Evolutionary conservation across 2,888 invertebrate species (phyloP), one percentile per base, ranked within the genome.

Genomic region (Bedellia somnulentella): DNA sequence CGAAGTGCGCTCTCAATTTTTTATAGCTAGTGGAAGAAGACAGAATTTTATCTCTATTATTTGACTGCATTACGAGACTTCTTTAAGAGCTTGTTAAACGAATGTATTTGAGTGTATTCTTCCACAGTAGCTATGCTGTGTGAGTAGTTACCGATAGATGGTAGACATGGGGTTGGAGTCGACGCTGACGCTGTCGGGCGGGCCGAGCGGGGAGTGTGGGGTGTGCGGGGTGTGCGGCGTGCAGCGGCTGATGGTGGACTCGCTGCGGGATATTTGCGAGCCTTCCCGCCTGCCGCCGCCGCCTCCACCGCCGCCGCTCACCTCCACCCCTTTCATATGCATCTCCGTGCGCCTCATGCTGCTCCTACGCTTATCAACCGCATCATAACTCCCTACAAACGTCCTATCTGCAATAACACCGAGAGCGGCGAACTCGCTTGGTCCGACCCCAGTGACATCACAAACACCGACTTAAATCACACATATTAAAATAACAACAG

Each of bases 81-180:
- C n/a, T n/a, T n/a, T n/a, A n/a, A n/a, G n/a, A n/a, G n/a, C n/a
- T n/a, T n/a, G n/a, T n/a, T n/a, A n/a, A n/a, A n/a, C n/a, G n/a
- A n/a, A n/a, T n/a, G n/a, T n/a, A n/a, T n/a, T n/a, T n/a, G n/a
- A n/a, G n/a, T n/a, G n/a, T n/a, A n/a, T n/a, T n/a, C n/a, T n/a
- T 29, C 15, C 15, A 11, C 22, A 21, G 23, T 21, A 15, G 22
- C 16, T 17, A 9, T 12, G 22, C 12, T 4, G 5, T 12, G 29
- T 13, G 15, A 11, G 10, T 53, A 56, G 66, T 75, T 86, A 90
- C 91, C 91, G 88, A 83, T 91, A 91, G 71, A 91, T 90, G 47
- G 90, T 89, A 46, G 86, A 86, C 70, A 89, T 85, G 62, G 88
- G 85, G 76, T 85, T 88, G 66, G 88, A 88, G 78, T 89, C 88